Conservation (phyloP, 2,113 vertebrate species). For the Trogon surrucura region DNA sequence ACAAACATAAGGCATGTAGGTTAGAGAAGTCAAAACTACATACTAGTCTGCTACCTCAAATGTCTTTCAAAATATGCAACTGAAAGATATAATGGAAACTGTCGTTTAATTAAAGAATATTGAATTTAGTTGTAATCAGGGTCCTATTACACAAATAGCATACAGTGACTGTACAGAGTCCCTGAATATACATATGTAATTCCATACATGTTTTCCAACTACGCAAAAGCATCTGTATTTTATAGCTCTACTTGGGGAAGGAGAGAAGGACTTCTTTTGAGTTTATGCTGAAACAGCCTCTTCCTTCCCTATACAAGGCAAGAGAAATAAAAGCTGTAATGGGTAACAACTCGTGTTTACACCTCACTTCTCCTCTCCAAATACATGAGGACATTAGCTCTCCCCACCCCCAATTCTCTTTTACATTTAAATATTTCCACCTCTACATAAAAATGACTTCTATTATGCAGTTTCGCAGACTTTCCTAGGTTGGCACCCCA, state of each 20-base stretch:
- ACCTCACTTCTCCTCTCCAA: not conserved
- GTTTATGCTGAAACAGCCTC: not conserved
- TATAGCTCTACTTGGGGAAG: not conserved
- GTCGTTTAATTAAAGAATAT: not conserved
- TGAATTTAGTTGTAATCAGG: not conserved
- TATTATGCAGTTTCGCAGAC: conserved; percentile 17
- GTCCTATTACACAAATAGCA: not conserved
- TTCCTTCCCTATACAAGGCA: not conserved
- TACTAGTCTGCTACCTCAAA: not conserved
- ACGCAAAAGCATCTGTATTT: not conserved
- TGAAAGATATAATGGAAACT: not conserved
- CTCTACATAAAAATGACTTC: conserved; percentile 37
- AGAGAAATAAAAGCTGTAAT: not conserved
- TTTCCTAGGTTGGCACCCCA: conserved; percentile 6
- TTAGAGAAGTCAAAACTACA: conserved; percentile 50
- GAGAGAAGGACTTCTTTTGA: not conserved
- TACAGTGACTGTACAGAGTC: not conserved
- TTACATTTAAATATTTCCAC: not conserved
- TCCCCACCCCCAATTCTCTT: not conserved
- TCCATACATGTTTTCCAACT: not conserved
- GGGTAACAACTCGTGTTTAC: not conserved
- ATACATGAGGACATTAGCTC: not conserved
- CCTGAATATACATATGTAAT: not conserved
- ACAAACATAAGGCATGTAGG: conserved; percentile 58
- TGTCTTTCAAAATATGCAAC: not conserved